phyloP scores from a whole-genome alignment of 2,113 vertebrate genomes.

The Colius striatus region DNA sequence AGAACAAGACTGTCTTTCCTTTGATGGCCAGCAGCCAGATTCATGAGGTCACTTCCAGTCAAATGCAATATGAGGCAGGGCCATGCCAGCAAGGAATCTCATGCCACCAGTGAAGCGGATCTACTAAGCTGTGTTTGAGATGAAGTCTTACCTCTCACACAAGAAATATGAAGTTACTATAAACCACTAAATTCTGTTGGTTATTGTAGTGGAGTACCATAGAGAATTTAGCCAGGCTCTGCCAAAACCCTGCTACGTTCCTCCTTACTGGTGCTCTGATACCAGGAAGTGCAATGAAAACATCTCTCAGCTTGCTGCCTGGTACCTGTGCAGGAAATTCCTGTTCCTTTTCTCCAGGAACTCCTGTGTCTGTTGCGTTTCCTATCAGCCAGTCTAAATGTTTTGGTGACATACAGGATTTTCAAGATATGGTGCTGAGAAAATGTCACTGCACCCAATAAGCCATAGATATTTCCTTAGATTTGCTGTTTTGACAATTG shows the following conservation, averaged over 20 bases:
- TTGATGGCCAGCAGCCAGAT: constrained; percentile 67
- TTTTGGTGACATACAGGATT: constrained; percentile 22
- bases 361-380: background rate
- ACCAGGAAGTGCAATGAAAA: constrained; percentile 47
- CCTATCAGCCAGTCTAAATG: constrained; percentile 39
- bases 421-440: background rate
- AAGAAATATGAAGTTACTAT: background rate
- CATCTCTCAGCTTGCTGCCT: constrained; percentile 15
- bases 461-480: background rate
- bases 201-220: background rate
- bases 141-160: background rate
- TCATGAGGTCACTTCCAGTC: constrained; percentile 67
- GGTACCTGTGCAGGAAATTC: constrained; percentile 63
- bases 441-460: background rate
- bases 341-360: constrained; percentile 54
- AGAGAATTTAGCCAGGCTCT: background rate
- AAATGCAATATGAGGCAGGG: constrained; percentile 33
- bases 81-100: background rate
- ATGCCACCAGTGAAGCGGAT: background rate
- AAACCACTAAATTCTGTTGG: background rate
- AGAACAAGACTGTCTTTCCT: constrained; percentile 65
- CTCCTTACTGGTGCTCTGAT: background rate
- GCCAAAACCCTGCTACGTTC: background rate
- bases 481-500: background rate
- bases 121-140: background rate